Conservation (phyloP, 2,113 vertebrate genomes). For the Gnathonemus longibarbis region DNA sequence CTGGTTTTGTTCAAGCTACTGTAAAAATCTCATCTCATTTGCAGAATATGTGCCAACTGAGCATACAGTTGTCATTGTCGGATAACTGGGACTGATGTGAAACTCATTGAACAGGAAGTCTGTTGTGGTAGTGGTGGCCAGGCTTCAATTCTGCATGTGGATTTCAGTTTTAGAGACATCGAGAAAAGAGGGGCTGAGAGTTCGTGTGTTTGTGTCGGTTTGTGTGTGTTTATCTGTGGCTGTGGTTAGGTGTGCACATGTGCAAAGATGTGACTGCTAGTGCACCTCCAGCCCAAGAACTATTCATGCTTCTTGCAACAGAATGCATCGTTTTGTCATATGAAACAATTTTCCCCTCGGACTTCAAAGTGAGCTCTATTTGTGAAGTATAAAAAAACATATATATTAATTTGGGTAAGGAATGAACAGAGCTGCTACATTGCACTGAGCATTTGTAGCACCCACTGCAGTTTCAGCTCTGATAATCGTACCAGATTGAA, state of each 20-base stretch:
- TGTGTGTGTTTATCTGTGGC: conserved; percentile 22
- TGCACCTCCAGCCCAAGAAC: background rate
- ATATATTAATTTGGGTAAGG: background rate
- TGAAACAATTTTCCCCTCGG: background rate
- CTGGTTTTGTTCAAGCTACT: background rate
- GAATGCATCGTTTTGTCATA: background rate
- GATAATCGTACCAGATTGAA: background rate
- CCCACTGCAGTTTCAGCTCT: background rate
- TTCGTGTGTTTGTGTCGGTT: background rate
- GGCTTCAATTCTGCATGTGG: conserved; percentile 50
- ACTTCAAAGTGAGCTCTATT: background rate
- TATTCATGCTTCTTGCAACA: background rate
- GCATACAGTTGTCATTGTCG: conserved; percentile 23
- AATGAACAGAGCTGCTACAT: background rate
- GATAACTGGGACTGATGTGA: conserved; percentile 49
- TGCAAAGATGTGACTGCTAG: background rate
- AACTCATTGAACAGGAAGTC: conserved; percentile 64
- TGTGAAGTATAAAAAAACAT: background rate
- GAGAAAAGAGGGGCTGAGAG: conserved; percentile 4
- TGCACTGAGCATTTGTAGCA: background rate
- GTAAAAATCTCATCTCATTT: background rate
- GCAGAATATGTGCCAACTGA: background rate
- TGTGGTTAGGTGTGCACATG: conserved; percentile 1
- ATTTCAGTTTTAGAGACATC: conserved; percentile 49
- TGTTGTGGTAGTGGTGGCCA: conserved; percentile 62